phyloP scores from a whole-genome alignment of 2,888 invertebrate genomes.

The Leptopterna dolabrata region DNA sequence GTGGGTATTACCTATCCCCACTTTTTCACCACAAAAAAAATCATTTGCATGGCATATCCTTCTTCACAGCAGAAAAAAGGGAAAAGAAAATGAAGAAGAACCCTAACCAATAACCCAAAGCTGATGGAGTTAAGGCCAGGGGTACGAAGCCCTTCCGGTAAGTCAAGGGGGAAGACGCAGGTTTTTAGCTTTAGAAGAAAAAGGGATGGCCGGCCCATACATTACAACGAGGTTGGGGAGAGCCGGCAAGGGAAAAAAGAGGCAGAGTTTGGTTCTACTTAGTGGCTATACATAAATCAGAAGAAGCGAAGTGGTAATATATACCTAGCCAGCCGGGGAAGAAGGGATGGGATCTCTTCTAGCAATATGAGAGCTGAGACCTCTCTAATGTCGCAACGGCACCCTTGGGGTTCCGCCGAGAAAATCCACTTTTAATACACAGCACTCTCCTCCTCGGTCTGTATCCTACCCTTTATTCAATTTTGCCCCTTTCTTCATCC shows the following conservation, averaged over 20 bases:
- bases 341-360: conserved; percentile 25
- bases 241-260: not conserved
- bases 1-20: too few species aligned
- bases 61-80: not conserved
- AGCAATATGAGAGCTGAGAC: conserved; percentile 50
- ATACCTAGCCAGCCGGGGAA: conserved; percentile 40
- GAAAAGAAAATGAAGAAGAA: not conserved
- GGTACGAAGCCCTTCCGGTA: not conserved
- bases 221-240: conserved; percentile 31
- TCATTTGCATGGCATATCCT: conserved; percentile 1
- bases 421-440: conserved; percentile 55
- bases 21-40: not conserved
- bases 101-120: conserved; percentile 22
- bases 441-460: not conserved
- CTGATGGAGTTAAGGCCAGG: conserved; percentile 20
- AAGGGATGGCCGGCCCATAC: conserved; percentile 46
- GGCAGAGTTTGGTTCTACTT: conserved; percentile 51
- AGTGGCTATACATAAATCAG: conserved; percentile 55
- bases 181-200: conserved; percentile 27
- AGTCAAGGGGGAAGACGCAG: conserved; percentile 22
- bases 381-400: conserved; percentile 53
- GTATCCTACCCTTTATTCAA: conserved; percentile 36
- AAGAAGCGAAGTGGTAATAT: conserved; percentile 53
- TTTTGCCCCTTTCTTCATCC: conserved; percentile 19
- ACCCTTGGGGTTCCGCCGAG: conserved; percentile 46